Percentiles rank a stretch among this genome's conserved stretches.
Conservation (phyloP, 2,888 invertebrate species). For the Pantelozetes paolii region DNA sequence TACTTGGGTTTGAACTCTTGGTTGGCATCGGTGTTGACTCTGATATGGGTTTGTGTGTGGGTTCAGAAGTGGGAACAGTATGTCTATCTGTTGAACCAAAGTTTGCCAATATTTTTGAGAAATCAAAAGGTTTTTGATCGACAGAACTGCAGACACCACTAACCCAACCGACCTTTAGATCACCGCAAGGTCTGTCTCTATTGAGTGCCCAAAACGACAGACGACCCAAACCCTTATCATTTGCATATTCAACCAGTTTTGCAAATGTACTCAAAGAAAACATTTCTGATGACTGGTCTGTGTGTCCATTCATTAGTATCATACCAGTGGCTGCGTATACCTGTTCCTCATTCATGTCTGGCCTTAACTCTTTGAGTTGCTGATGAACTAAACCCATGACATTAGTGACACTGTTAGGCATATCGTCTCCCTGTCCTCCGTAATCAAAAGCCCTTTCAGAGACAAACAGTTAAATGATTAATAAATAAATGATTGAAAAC, state of each 20-base stretch:
- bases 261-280: constrained; percentile 15
- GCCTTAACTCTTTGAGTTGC: constrained; percentile 26
- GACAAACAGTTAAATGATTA: not conserved
- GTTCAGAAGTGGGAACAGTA: too few relatives aligned
- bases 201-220: constrained; percentile 38
- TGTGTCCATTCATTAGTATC: constrained; percentile 42
- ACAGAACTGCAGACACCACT: constrained; percentile 33
- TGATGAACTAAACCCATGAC: constrained; percentile 33
- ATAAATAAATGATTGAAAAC: constrained; percentile 5
- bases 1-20: too few relatives aligned
- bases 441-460: constrained; percentile 39
- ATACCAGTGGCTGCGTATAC: constrained; percentile 31
- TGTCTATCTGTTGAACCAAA: not conserved
- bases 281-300: constrained; percentile 39
- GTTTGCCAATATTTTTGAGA: constrained; percentile 7
- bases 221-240: constrained; percentile 13
- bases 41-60: too few relatives aligned
- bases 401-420: constrained; percentile 1
- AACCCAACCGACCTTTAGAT: constrained; percentile 10
- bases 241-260: constrained; percentile 31
- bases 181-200: constrained; percentile 34
- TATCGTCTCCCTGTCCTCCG: constrained; percentile 7
- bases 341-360: constrained; percentile 5
- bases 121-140: constrained; percentile 18
- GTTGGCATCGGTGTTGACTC: too few relatives aligned